Evolutionary conservation across 2,797 vertebrate genomes (phyloP).

Genomic region (Lepus townsendii): DNA sequence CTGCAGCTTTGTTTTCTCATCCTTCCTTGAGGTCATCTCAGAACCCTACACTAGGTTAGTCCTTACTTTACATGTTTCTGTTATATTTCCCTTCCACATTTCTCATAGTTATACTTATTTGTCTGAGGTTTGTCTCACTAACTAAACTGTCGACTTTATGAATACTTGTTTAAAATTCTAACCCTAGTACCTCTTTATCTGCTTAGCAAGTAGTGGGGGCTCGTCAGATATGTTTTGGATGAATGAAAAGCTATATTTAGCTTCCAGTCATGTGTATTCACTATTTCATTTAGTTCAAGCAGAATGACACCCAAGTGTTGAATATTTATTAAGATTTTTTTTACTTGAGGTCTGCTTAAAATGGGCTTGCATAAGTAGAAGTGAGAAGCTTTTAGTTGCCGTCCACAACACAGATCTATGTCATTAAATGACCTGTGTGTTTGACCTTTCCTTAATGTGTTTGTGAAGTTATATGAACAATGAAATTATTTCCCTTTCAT

Average conservation of each 20-base stretch:
- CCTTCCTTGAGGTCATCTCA: not conserved
- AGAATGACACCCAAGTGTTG: not conserved
- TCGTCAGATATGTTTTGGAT: not conserved
- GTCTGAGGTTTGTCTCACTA: not conserved
- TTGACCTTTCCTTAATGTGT: constrained; percentile 60
- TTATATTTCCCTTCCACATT: not conserved
- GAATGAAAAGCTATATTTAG: not conserved
- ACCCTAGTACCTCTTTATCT: not conserved
- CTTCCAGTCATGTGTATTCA: not conserved
- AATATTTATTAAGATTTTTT: not conserved
- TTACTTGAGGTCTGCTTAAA: not conserved
- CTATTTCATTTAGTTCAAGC: not conserved
- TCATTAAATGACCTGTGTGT: not conserved
- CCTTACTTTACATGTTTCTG: not conserved
- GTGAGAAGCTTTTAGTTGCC: not conserved
- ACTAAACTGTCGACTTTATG: not conserved
- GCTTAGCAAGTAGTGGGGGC: not conserved
- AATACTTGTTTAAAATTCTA: not conserved
- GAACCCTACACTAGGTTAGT: not conserved
- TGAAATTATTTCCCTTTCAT: constrained; percentile 62
- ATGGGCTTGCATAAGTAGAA: not conserved
- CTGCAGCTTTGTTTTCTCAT: not conserved
- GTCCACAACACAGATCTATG: not conserved
- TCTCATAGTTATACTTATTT: not conserved
- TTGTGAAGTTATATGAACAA: constrained; percentile 67